These are phyloP conservation scores for Seriola quinqueradiata DNA, from an alignment of 2,113 vertebrate species.

Conservation along the genomic window DNA sequence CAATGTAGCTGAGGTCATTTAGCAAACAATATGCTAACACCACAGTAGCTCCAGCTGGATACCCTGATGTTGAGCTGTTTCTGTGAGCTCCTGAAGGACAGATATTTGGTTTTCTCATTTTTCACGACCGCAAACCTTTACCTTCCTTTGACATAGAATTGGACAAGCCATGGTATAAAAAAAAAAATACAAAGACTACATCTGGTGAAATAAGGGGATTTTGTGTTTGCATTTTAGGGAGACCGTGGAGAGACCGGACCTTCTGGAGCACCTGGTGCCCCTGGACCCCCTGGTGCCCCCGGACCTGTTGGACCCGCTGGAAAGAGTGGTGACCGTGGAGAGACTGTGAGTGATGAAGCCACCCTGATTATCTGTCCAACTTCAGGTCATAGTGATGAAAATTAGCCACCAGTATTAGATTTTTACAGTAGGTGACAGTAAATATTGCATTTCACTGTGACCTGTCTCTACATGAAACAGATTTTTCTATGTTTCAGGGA, in stretches of 20 bases:
- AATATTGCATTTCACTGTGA: neutral
- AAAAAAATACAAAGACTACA: neutral
- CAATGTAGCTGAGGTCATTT: neutral
- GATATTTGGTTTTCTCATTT: neutral
- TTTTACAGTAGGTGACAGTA: neutral
- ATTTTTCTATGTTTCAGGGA: constrained; percentile 83
- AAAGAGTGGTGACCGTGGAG: constrained; percentile 96
- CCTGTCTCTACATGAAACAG: neutral
- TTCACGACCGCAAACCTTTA: neutral
- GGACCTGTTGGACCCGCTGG: constrained; percentile 96
- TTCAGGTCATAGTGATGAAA: neutral
- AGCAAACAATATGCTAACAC: neutral
- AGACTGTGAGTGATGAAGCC: constrained; percentile 88
- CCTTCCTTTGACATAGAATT: neutral
- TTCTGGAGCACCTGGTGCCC: constrained; percentile 92
- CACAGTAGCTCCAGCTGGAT: neutral
- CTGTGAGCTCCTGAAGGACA: neutral
- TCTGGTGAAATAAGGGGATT: neutral
- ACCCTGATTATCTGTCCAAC: neutral
- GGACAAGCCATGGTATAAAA: neutral
- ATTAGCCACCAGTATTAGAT: neutral
- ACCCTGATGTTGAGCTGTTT: neutral
- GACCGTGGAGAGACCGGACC: constrained; percentile 94
- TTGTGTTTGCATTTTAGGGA: constrained; percentile 84
- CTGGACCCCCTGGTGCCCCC: constrained; percentile 94